phyloP scores from a whole-genome alignment of 2,888 invertebrate species.

The Eristalinus sepulchralis region DNA sequence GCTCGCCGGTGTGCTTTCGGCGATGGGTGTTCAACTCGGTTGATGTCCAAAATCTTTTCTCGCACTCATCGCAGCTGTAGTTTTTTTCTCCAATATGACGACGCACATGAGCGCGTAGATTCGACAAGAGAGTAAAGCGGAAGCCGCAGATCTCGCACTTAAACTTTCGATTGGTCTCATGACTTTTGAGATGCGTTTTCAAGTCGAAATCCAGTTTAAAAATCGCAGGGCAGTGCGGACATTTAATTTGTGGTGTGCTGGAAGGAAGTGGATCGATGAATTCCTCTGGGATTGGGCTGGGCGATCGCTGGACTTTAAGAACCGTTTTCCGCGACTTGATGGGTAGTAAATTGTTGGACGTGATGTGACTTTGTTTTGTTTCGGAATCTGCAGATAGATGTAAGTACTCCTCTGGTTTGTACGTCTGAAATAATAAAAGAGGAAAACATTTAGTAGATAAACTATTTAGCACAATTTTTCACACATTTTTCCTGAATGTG shows the following conservation, averaged over 20 bases:
- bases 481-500: too few relatives aligned
- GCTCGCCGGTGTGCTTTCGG: conserved; percentile 49
- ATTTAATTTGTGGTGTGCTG: background rate
- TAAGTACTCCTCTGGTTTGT: conserved; percentile 7
- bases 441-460: too few relatives aligned
- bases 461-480: too few relatives aligned
- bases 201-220: conserved; percentile 38
- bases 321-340: background rate
- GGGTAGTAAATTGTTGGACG: background rate
- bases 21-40: conserved; percentile 40
- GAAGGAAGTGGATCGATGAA: background rate
- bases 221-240: conserved; percentile 4
- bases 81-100: conserved; percentile 44
- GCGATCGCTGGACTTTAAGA: background rate
- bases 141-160: conserved; percentile 52
- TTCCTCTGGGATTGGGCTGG: background rate
- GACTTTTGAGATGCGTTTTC: conserved; percentile 30
- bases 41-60: conserved; percentile 44
- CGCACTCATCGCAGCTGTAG: conserved; percentile 37
- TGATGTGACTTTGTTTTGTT: background rate
- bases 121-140: conserved; percentile 30
- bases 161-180: conserved; percentile 31
- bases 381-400: background rate
- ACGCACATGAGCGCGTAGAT: conserved; percentile 42
- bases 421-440: conserved; percentile 14